These are phyloP conservation scores for Drosophila borealis DNA, from an alignment of 2,888 invertebrate genomes.

Conservation along the genomic window DNA sequence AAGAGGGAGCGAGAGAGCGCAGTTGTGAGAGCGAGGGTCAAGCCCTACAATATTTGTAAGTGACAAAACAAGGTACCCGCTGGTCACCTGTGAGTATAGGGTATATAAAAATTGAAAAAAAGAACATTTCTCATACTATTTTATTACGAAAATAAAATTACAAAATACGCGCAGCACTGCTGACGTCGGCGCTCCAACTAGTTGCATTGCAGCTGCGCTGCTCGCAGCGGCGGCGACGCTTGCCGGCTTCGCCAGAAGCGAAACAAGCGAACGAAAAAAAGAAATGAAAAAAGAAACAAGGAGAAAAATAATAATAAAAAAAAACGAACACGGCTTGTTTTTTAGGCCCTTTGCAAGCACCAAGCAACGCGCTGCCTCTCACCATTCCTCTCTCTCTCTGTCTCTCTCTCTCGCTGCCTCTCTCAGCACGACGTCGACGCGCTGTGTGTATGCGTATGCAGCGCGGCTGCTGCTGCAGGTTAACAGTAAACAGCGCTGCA, in stretches of 20 bases:
- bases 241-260: not conserved
- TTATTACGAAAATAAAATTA: not conserved
- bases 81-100: not conserved
- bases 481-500: constrained; percentile 38
- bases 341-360: constrained; percentile 11
- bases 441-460: not conserved
- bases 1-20: not conserved
- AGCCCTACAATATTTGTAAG: not conserved
- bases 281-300: not conserved
- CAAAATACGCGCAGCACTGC: not conserved
- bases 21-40: not conserved
- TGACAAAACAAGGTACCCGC: not conserved
- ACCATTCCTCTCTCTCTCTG: not conserved
- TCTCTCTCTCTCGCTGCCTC: not conserved
- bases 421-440: not conserved
- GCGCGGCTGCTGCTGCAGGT: constrained; percentile 16
- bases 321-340: constrained; percentile 13
- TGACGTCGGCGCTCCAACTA: not conserved
- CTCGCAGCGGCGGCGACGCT: constrained; percentile 8
- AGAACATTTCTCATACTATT: not conserved
- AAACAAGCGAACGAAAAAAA: not conserved
- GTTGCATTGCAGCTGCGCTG: constrained; percentile 12
- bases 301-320: not conserved
- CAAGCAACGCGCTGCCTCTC: not conserved
- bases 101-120: not conserved